A percentile compares a stretch with the other conserved stretches of the same genome.
Evolutionary conservation across 2,113 vertebrate species (phyloP).

Genomic region (Hyperoodon ampullatus): DNA sequence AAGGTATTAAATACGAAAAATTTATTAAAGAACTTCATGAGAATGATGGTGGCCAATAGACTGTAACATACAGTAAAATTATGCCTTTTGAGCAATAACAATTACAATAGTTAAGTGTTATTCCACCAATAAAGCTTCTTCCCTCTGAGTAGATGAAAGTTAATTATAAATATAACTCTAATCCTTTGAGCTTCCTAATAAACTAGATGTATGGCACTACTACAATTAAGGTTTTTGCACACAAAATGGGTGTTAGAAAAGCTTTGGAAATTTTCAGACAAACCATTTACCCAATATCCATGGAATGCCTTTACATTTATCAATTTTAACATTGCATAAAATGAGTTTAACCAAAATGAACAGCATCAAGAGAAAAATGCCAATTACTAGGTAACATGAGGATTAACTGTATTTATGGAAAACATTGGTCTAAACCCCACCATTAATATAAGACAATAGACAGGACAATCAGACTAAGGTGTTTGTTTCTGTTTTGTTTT

Average conservation of each 20-base stretch:
- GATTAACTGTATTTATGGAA: not conserved
- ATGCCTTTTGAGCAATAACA: conserved; percentile 12
- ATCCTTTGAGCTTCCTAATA: conserved; percentile 42
- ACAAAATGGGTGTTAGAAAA: conserved; percentile 1
- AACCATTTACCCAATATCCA: not conserved
- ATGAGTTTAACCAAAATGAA: conserved; percentile 9
- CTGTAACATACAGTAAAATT: not conserved
- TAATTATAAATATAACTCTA: conserved; percentile 51
- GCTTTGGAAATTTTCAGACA: not conserved
- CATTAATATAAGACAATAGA: not conserved
- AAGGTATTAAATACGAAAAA: conserved; percentile 59
- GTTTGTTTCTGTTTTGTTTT: not conserved
- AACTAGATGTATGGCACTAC: not conserved
- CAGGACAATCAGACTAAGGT: not conserved
- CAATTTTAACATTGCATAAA: conserved; percentile 30
- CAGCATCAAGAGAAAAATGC: not conserved
- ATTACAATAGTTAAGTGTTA: conserved; percentile 1
- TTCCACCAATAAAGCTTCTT: conserved; percentile 19
- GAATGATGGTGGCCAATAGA: not conserved
- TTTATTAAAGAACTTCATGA: conserved; percentile 45
- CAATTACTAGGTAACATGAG: not conserved
- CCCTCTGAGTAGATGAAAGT: not conserved
- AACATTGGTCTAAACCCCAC: not conserved
- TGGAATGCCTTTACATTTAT: conserved; percentile 8
- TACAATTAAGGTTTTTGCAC: conserved; percentile 11